Conservation (phyloP, 1,140 invertebrate genomes). For the Batillaria attramentaria region DNA sequence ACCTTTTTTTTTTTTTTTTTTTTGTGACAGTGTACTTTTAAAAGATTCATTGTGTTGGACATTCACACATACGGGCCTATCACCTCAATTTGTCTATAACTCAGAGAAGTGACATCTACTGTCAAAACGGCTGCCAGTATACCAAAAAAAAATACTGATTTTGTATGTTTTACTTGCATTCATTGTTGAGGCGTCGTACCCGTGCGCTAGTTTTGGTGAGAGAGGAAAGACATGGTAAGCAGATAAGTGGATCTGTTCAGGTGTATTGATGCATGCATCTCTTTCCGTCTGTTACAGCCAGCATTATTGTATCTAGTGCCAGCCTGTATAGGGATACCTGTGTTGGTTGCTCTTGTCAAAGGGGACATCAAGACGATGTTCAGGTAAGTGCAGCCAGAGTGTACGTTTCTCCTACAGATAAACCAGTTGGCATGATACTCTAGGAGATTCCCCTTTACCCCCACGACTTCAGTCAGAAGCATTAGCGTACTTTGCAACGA, state of each 20-base stretch:
- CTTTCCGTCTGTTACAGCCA: constrained; percentile 80
- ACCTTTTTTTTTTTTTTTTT: not conserved
- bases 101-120: not conserved
- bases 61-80: too few species aligned
- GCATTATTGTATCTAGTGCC: constrained; percentile 98
- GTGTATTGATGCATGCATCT: not conserved
- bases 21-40: not conserved
- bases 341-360: constrained; percentile 87
- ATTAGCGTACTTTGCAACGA: too few species aligned
- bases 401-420: not conserved
- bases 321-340: constrained; percentile 91
- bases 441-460: too few species aligned
- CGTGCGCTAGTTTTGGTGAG: not conserved
- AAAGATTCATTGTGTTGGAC: not conserved
- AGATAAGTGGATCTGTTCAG: not conserved
- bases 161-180: not conserved
- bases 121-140: not conserved
- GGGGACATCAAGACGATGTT: constrained; percentile 94
- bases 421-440: not conserved
- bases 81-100: too few species aligned
- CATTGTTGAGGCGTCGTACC: not conserved
- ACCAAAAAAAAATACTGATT: not conserved
- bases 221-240: not conserved
- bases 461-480: not conserved
- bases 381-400: constrained; percentile 79